Percentiles rank a stretch among this genome's conserved stretches.
phyloP scores from a whole-genome alignment of 2,888 invertebrate species.

The Clivina fossor region DNA sequence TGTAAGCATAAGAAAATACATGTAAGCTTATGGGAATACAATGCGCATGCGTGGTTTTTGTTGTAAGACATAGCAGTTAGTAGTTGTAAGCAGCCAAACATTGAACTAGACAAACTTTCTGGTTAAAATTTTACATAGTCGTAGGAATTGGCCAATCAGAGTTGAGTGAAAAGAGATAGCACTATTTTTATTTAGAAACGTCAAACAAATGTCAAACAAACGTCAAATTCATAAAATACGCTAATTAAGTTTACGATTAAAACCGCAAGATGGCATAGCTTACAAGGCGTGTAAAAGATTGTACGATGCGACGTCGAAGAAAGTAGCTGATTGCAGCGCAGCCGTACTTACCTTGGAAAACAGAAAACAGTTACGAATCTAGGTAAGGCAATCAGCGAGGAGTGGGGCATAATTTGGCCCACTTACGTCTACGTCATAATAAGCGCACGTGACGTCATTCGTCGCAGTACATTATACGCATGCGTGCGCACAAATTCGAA shows the following conservation, averaged over 20 bases:
- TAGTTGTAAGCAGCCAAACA: too few relatives aligned
- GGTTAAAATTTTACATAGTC: too few relatives aligned
- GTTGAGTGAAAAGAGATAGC: too few relatives aligned
- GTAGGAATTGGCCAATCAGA: too few relatives aligned
- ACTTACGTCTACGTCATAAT: conserved; percentile 31
- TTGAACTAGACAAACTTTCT: too few relatives aligned
- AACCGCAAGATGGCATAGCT: conserved; percentile 28
- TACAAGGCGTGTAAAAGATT: neutral
- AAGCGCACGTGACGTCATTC: conserved; percentile 12
- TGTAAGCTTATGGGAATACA: too few relatives aligned
- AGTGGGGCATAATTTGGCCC: conserved; percentile 28
- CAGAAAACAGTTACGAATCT: conserved; percentile 28
- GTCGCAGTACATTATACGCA: conserved; percentile 11
- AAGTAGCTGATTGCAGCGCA: conserved; percentile 20
- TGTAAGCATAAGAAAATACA: too few relatives aligned
- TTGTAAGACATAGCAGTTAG: too few relatives aligned
- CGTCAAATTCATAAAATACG: conserved; percentile 2
- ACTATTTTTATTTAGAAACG: too few relatives aligned
- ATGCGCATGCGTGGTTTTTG: too few relatives aligned
- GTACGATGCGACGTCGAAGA: conserved; percentile 1
- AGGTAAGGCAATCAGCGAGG: conserved; percentile 5
- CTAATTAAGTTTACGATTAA: conserved; percentile 10
- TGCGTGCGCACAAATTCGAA: conserved; percentile 15
- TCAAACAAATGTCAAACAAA: conserved; percentile 1
- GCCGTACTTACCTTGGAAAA: conserved; percentile 28